phyloP scores from a whole-genome alignment of 2,888 invertebrate genomes.

The Noctua comes region DNA sequence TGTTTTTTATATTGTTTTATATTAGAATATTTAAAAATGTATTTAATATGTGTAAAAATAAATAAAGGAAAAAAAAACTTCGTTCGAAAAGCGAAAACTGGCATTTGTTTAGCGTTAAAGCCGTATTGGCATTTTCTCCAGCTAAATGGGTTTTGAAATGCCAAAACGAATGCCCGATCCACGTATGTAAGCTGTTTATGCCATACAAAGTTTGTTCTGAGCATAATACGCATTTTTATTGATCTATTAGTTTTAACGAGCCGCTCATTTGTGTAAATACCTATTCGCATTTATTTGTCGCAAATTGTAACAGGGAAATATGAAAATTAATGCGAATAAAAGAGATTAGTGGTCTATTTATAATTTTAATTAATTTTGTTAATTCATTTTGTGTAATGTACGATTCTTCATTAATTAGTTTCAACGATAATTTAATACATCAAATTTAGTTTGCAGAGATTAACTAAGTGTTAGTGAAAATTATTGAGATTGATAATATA shows the following conservation, averaged over 20 bases:
- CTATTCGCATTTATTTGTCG: constrained; percentile 14
- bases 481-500: not conserved
- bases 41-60: too few species aligned
- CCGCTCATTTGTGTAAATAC: constrained; percentile 30
- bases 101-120: constrained; percentile 51
- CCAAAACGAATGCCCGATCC: constrained; percentile 59
- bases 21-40: too few species aligned
- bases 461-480: constrained; percentile 14
- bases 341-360: constrained; percentile 26
- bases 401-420: constrained; percentile 35
- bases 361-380: constrained; percentile 35
- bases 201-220: constrained; percentile 45
- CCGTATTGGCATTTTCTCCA: constrained; percentile 57
- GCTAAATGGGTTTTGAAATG: constrained; percentile 59
- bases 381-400: constrained; percentile 23
- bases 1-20: too few species aligned
- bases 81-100: constrained; percentile 48
- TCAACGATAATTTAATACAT: constrained; percentile 32
- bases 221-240: constrained; percentile 52
- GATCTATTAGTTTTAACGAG: constrained; percentile 51
- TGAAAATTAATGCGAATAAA: constrained; percentile 15
- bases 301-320: constrained; percentile 27
- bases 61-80: too few species aligned
- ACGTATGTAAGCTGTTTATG: constrained; percentile 50
- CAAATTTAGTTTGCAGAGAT: constrained; percentile 29